These are phyloP conservation scores for Acomys russatus DNA, from an alignment of 2,797 vertebrate species.

Conservation along the genomic window DNA sequence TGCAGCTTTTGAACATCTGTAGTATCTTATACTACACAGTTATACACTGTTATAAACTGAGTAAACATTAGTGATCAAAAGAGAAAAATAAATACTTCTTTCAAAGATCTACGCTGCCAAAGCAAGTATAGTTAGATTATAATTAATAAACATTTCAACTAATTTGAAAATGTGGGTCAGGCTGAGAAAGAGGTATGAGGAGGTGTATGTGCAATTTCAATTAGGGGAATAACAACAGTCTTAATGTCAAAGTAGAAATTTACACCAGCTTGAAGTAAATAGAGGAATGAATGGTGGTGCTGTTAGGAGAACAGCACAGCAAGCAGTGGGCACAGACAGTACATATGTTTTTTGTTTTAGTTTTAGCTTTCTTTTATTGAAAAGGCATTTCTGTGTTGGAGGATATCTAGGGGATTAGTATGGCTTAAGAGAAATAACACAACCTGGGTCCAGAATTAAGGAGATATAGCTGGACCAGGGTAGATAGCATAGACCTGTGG, in stretches of 20 bases:
- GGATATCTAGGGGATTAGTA: no score
- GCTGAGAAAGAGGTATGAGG: not conserved
- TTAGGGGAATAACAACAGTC: not conserved
- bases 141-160: not conserved
- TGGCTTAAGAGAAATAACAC: not conserved
- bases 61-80: not conserved
- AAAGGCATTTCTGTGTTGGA: not conserved
- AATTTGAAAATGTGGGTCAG: not conserved
- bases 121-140: not conserved
- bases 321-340: not conserved
- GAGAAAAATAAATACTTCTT: not conserved
- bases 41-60: not conserved
- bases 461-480: not conserved
- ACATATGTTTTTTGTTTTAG: no score
- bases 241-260: not conserved
- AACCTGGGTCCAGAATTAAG: not conserved
- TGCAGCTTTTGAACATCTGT: not conserved
- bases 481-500: not conserved
- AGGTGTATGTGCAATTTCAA: not conserved
- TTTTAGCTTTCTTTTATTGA: not conserved
- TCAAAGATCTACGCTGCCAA: not conserved
- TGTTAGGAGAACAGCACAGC: not conserved
- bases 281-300: not conserved
- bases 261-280: not conserved
- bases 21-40: not conserved